Conservation (phyloP, 2,113 vertebrate genomes). For the Puntigrus tetrazona region DNA sequence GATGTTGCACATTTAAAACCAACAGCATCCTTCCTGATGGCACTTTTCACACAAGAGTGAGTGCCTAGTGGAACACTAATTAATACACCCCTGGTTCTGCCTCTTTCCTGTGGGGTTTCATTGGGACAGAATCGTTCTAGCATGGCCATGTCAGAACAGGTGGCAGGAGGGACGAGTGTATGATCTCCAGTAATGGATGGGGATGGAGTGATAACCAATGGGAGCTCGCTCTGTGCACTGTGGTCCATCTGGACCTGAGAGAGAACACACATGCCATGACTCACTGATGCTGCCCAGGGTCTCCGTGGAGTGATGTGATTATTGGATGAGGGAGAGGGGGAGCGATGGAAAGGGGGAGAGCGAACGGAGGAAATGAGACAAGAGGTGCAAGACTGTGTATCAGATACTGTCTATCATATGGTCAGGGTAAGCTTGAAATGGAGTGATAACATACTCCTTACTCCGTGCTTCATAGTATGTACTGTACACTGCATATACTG, state of each 20-base stretch:
- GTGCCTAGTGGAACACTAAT: slow-evolving; percentile 49
- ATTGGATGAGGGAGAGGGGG: slow-evolving; percentile 49
- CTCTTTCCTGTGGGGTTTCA: slow-evolving; percentile 32
- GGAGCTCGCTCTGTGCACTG: slow-evolving; percentile 24
- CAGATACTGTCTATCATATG: slow-evolving; percentile 22
- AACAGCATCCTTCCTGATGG: slow-evolving; percentile 39
- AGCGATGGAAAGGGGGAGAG: slow-evolving; percentile 23
- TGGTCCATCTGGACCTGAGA: slow-evolving; percentile 51
- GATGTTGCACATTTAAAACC: slow-evolving; percentile 42
- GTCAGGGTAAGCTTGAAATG: background rate
- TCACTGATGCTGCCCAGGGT: slow-evolving; percentile 46
- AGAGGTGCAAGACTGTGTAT: slow-evolving; percentile 27
- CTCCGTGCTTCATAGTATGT: background rate
- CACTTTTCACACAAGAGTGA: slow-evolving; percentile 50
- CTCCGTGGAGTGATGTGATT: slow-evolving; percentile 47
- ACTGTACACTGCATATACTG: background rate
- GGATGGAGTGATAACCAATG: slow-evolving; percentile 47
- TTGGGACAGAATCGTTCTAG: slow-evolving; percentile 43
- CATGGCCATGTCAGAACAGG: slow-evolving; percentile 52
- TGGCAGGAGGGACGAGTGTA: slow-evolving; percentile 48
- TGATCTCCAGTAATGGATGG: slow-evolving; percentile 57
- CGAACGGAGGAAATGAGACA: slow-evolving; percentile 19
- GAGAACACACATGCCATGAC: slow-evolving; percentile 53
- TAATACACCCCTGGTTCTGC: slow-evolving; percentile 44
- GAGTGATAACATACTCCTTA: background rate